A percentile compares a stretch with the other conserved stretches of the same genome.
Evolutionary conservation across 2,888 invertebrate genomes (phyloP).

Genomic region (Periphyllus acericola): DNA sequence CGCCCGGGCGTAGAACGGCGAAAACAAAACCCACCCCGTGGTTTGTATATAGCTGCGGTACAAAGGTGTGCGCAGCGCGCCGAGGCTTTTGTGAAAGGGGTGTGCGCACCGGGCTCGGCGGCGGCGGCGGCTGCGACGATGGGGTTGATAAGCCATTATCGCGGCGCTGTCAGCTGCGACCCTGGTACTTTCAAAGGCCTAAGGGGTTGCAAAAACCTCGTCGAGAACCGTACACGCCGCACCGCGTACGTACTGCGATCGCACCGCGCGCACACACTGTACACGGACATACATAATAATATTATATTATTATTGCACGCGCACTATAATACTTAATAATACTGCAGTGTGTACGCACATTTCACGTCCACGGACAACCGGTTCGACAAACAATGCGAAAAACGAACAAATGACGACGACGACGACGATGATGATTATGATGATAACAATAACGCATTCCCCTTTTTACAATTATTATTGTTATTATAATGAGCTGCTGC

Average conservation of each 20-base stretch:
- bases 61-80: background rate
- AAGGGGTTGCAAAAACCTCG: slow-evolving; percentile 33
- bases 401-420: background rate
- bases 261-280: background rate
- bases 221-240: background rate
- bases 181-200: slow-evolving; percentile 54
- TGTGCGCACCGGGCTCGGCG: slow-evolving; percentile 17
- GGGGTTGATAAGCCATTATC: slow-evolving; percentile 42
- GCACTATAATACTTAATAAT: no score
- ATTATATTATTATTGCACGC: no score
- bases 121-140: background rate
- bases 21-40: background rate
- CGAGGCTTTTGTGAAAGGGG: slow-evolving; percentile 46
- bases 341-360: no score
- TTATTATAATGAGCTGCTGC: background rate
- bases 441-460: background rate
- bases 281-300: background rate
- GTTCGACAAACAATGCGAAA: background rate
- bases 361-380: no score
- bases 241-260: background rate
- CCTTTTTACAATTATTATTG: background rate
- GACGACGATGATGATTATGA: background rate
- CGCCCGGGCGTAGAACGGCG: background rate
- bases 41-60: background rate
- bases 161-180: slow-evolving; percentile 32